Evolutionary conservation across 2,888 invertebrate genomes (phyloP).

Genomic region (Ophion costatus): DNA sequence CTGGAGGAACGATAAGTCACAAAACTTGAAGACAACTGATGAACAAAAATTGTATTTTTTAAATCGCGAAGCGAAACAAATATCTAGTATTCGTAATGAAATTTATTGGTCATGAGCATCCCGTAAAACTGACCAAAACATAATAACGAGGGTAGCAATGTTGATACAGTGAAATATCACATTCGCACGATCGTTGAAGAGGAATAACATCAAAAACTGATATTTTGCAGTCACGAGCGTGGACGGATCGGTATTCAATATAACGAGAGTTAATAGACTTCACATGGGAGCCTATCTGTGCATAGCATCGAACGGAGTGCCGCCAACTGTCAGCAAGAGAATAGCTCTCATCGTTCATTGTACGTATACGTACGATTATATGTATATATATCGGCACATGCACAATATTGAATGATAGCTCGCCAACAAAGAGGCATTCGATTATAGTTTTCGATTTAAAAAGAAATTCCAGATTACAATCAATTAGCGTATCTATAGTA

Average conservation of each 20-base stretch:
- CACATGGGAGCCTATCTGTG: slow-evolving; percentile 92
- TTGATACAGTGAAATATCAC: not conserved
- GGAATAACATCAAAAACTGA: not conserved
- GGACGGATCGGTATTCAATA: slow-evolving; percentile 88
- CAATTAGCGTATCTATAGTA: not conserved
- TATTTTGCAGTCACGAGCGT: slow-evolving; percentile 85
- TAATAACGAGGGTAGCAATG: not conserved
- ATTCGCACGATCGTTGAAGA: not conserved
- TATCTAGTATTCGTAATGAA: too few relatives aligned
- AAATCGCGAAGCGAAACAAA: too few relatives aligned
- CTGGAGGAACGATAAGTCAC: not conserved
- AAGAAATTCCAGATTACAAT: too few relatives aligned
- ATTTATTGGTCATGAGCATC: too few relatives aligned
- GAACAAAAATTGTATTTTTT: not conserved
- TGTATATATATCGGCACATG: not conserved
- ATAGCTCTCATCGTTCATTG: slow-evolving; percentile 94
- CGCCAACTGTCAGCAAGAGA: slow-evolving; percentile 94
- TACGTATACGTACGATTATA: too few relatives aligned
- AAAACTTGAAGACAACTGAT: not conserved
- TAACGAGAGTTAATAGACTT: slow-evolving; percentile 88
- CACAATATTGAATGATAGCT: not conserved
- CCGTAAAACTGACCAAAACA: not conserved
- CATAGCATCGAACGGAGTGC: slow-evolving; percentile 93
- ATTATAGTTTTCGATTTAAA: not conserved
- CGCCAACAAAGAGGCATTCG: not conserved